A percentile compares a stretch with the other conserved stretches of the same genome.
These are phyloP conservation scores for Ptychochromis oligacanthus DNA, from an alignment of 2,113 vertebrate genomes.

Conservation along the genomic window DNA sequence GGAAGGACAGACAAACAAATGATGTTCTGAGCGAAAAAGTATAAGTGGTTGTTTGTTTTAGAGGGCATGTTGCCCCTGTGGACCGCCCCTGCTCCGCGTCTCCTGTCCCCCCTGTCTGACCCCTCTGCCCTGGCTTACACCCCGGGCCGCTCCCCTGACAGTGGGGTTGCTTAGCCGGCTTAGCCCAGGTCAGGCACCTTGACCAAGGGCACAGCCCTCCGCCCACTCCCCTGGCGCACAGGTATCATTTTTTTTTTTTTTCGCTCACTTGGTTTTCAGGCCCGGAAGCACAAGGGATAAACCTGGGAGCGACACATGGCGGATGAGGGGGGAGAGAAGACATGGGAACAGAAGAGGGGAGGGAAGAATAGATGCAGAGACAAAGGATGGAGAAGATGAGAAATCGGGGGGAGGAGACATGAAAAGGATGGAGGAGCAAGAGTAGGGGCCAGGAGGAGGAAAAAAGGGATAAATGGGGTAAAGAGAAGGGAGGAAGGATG, in stretches of 20 bases:
- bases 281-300: conserved; percentile 35
- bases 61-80: conserved; percentile 67
- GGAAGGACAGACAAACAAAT: conserved; percentile 74
- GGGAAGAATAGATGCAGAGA: conserved; percentile 23
- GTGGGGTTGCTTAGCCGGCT: conserved; percentile 78
- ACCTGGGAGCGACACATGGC: conserved; percentile 30
- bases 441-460: conserved; percentile 23
- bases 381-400: conserved; percentile 45
- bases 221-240: conserved; percentile 53
- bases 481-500: conserved; percentile 74
- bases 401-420: conserved; percentile 27
- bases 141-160: conserved; percentile 70
- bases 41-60: conserved; percentile 78
- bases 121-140: conserved; percentile 70
- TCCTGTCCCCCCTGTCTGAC: conserved; percentile 68
- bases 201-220: conserved; percentile 73
- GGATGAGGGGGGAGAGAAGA: conserved; percentile 11
- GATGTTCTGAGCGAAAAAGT: conserved; percentile 67
- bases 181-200: conserved; percentile 78
- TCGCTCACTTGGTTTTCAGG: conserved; percentile 39
- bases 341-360: neutral
- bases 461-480: conserved; percentile 70
- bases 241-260: conserved; percentile 46
- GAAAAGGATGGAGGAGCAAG: conserved; percentile 48
- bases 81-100: conserved; percentile 45